A percentile compares a stretch with the other conserved stretches of the same genome.
Evolutionary conservation across 2,113 vertebrate species (phyloP).

Genomic region (Cyprinodon variegatus): DNA sequence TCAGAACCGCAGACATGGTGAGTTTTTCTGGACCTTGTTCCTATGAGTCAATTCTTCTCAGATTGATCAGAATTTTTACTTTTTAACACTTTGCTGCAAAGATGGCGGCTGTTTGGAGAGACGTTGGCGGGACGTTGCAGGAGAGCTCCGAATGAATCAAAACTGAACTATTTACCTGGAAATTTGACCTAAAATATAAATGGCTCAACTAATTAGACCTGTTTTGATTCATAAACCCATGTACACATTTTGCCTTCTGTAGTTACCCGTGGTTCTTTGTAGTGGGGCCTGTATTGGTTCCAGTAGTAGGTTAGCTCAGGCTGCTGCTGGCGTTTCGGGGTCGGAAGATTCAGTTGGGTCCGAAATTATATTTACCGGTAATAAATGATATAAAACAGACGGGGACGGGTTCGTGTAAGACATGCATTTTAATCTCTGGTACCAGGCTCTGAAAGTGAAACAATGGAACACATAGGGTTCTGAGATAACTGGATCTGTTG

Average conservation of each 20-base stretch:
- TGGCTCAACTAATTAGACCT: not conserved
- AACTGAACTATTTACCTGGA: not conserved
- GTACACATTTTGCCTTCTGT: not conserved
- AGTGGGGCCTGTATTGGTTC: too few relatives aligned
- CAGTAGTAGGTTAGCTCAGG: too few relatives aligned
- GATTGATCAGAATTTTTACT: not conserved
- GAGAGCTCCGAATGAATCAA: not conserved
- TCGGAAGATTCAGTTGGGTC: not conserved
- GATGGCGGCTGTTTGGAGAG: conserved; percentile 10
- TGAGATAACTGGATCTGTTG: too few relatives aligned
- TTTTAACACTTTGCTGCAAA: not conserved
- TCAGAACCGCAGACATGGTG: conserved; percentile 81
- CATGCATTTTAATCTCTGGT: not conserved
- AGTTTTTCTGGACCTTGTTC: conserved; percentile 16
- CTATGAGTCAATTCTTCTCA: rapidly evolving
- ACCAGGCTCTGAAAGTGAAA: not conserved
- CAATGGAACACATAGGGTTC: too few relatives aligned
- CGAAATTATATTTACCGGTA: too few relatives aligned
- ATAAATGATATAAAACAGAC: too few relatives aligned
- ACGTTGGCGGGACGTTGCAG: conserved; percentile 34
- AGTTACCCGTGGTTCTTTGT: too few relatives aligned
- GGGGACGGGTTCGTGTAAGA: too few relatives aligned
- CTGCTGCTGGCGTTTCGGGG: too few relatives aligned
- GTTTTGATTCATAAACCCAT: not conserved
- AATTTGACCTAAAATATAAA: not conserved